Percentiles rank a stretch among this genome's conserved stretches.
Conservation (phyloP, 2,797 vertebrate genomes). For the Brachyalestes nurse region DNA sequence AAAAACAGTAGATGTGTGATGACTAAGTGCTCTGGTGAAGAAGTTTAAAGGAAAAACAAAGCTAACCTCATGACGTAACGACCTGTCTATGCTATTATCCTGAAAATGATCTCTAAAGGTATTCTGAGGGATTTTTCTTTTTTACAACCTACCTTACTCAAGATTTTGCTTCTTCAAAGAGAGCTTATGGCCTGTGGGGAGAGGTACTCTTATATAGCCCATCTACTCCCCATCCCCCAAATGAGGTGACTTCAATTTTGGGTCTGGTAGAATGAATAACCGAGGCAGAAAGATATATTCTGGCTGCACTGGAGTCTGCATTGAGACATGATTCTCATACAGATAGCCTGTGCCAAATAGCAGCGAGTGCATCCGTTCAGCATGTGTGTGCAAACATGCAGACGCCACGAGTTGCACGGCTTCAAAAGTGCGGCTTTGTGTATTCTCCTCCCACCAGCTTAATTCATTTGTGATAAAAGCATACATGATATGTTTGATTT, state of each 20-base stretch:
- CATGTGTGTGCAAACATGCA: constrained; percentile 26
- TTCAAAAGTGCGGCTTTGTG: background rate
- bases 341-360: constrained; percentile 36
- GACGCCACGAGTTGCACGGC: background rate
- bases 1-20: background rate
- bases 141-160: constrained; percentile 33
- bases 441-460: background rate
- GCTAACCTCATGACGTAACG: background rate
- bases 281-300: constrained; percentile 50
- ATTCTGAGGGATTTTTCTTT: constrained; percentile 36
- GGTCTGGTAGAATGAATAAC: constrained; percentile 54
- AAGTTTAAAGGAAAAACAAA: background rate
- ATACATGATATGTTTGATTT: background rate
- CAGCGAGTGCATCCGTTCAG: background rate
- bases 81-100: constrained; percentile 21
- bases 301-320: constrained; percentile 51
- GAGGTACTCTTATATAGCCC: constrained; percentile 43
- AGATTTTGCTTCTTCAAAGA: constrained; percentile 42
- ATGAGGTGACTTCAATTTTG: constrained; percentile 55
- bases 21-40: background rate
- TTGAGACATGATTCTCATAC: constrained; percentile 55
- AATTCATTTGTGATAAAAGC: constrained; percentile 25
- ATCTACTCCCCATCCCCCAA: constrained; percentile 49
- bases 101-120: constrained; percentile 1
- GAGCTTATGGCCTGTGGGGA: constrained; percentile 34